Evolutionary conservation across 2,797 vertebrate genomes (phyloP), one percentile per base, ranked within the genome.

Genomic region (Euthynnus affinis): DNA sequence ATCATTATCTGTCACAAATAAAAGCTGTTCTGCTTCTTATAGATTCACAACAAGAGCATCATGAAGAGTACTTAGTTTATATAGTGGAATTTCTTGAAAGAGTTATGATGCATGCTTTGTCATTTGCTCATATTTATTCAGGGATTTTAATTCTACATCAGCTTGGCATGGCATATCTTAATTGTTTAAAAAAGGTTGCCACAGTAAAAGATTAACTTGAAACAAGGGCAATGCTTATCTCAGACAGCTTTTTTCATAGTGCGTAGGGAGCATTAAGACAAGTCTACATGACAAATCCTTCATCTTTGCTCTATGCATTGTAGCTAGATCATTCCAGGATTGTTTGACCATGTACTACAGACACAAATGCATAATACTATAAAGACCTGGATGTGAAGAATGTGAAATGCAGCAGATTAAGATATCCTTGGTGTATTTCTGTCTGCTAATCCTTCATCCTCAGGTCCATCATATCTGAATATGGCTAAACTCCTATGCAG

Each of bases 361-460:
- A 42, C 40, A 14, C 12, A 42, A 42, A 42, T 37, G 12, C 49
- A 81, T 81, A 73, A 70, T 82, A 64, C 40, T 10, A 14, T 46
- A 17, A 72, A 46, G 56, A 79, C 17, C 25, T 13, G 25, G 13
- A 52, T 66, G 17, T 53, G n/a, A 9, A 22, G 4, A 64, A 66
- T 63, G 52, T 59, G 67, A 88, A 84, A 86, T 89, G 84, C 20
- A 87, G 44, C 60, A 82, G 67, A 88, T 84, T 89, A 78, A 79
- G 23, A 85, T 62, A 84, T 66, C 37, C 67, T 70, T 66, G 55
- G 40, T 61, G 78, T 53, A 84, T 86, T 86, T 85, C 73, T 61
- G 40, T 40, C 63, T 56, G 72, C 25, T 88, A 76, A 89, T 88
- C 86, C 80, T 32, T 76, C 25, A 55, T 65, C 37, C 61, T 78